Conservation (phyloP, 2,888 invertebrate species). For the Athetis lepigone region DNA sequence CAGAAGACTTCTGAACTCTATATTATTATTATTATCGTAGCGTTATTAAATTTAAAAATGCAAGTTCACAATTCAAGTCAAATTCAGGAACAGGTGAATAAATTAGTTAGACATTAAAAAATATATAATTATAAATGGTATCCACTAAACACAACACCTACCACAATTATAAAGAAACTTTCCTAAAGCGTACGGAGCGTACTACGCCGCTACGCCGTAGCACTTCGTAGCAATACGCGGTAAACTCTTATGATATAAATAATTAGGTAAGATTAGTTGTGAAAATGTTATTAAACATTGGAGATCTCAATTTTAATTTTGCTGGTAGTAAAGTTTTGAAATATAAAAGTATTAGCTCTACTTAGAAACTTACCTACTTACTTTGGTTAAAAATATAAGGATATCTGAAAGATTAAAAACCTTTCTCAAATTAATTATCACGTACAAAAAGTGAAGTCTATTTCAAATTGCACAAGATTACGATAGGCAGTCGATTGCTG, state of each 20-base stretch:
- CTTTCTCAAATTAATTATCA: neutral
- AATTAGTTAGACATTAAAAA: too few species aligned
- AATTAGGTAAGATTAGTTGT: neutral
- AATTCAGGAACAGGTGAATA: too few species aligned
- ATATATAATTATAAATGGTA: too few species aligned
- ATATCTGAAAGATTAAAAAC: too few species aligned
- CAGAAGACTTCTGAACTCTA: neutral
- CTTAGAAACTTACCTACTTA: too few species aligned
- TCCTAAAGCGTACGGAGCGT: neutral
- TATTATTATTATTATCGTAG: too few species aligned
- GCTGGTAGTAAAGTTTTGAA: too few species aligned
- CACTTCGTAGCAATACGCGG: constrained; percentile 33
- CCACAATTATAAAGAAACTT: neutral
- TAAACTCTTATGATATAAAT: neutral
- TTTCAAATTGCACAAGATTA: constrained; percentile 25
- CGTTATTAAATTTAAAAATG: too few species aligned
- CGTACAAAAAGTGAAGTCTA: constrained; percentile 9
- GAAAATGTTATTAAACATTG: neutral
- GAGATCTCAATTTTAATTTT: too few species aligned
- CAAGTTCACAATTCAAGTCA: too few species aligned
- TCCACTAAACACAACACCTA: neutral
- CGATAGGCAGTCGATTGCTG: constrained; percentile 46
- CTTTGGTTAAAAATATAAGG: too few species aligned
- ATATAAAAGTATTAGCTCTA: too few species aligned
- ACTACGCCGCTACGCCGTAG: constrained; percentile 47